These are phyloP conservation scores for Eunapius fragilis DNA, from an alignment of 37 sponge, comb jelly and placozoan genomes.

Conservation along the genomic window DNA sequence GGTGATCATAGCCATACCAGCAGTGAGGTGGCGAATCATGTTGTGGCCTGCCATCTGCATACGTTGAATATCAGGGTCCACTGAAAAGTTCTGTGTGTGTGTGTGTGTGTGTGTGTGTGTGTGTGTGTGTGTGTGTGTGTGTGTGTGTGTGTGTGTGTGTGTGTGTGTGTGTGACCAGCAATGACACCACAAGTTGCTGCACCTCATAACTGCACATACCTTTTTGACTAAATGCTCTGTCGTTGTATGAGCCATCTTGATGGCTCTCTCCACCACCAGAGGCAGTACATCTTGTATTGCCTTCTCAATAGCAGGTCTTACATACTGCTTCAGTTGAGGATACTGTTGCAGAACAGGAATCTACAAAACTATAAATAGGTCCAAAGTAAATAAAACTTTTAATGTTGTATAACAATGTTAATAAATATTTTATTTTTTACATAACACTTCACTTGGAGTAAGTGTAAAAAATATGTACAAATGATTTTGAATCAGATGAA, in stretches of 20 bases:
- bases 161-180: neutral
- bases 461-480: no score
- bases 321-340: constrained; percentile 84
- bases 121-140: constrained; percentile 7
- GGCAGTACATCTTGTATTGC: constrained; percentile 71
- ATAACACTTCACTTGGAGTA: no score
- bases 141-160: neutral
- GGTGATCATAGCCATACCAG: constrained; percentile 99
- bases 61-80: constrained; percentile 90
- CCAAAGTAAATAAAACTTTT: no score
- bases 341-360: constrained; percentile 84
- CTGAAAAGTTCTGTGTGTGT: constrained; percentile 86
- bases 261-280: constrained; percentile 90
- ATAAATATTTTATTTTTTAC: no score
- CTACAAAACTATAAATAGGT: constrained; percentile 40
- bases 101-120: constrained; percentile 5
- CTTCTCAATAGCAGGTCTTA: constrained; percentile 22
- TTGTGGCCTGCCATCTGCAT: constrained; percentile 92
- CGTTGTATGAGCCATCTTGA: constrained; percentile 94
- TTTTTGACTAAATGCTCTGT: constrained; percentile 94
- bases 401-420: no score
- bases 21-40: constrained; percentile 97
- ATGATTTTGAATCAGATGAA: no score
- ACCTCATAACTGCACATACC: constrained; percentile 29
- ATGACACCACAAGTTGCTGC: no score